Evolutionary conservation across 2,888 invertebrate species (phyloP).

Genomic region (Melanostoma scalare): DNA sequence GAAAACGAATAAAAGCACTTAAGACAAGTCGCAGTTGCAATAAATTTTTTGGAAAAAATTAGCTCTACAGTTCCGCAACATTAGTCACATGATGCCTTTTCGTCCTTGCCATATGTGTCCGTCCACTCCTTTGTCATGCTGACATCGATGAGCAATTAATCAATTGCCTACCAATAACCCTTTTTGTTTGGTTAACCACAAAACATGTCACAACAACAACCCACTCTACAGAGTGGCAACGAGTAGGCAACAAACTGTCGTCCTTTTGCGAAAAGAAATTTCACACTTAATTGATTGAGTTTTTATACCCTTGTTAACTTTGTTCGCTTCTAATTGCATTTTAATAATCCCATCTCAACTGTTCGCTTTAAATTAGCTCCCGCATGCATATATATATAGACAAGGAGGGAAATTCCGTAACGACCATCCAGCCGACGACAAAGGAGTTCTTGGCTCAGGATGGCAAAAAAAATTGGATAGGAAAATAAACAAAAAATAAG

Average conservation of each 20-base stretch:
- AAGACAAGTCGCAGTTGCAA: background rate
- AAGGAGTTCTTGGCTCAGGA: constrained; percentile 2
- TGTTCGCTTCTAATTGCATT: constrained; percentile 67
- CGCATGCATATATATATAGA: background rate
- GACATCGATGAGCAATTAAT: constrained; percentile 68
- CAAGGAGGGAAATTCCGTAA: constrained; percentile 10
- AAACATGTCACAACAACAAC: constrained; percentile 62
- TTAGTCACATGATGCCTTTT: constrained; percentile 56
- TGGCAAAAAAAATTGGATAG: constrained; percentile 32
- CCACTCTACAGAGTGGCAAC: constrained; percentile 28
- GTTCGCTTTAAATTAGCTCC: constrained; percentile 54
- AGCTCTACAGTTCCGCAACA: background rate
- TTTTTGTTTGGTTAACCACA: constrained; percentile 64
- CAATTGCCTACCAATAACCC: constrained; percentile 70
- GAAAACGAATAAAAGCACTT: too few species aligned
- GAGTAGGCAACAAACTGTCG: constrained; percentile 27
- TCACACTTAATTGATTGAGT: constrained; percentile 73
- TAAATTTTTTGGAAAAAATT: background rate
- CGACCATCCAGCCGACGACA: background rate
- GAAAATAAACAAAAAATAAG: background rate
- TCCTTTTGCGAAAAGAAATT: constrained; percentile 48
- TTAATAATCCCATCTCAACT: constrained; percentile 67
- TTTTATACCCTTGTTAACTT: constrained; percentile 73
- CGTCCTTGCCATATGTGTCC: constrained; percentile 54
- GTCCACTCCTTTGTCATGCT: constrained; percentile 45